A percentile compares a stretch with the other conserved stretches of the same genome.
phyloP scores from a whole-genome alignment of 2,113 vertebrate genomes.

The Upupa epops region DNA sequence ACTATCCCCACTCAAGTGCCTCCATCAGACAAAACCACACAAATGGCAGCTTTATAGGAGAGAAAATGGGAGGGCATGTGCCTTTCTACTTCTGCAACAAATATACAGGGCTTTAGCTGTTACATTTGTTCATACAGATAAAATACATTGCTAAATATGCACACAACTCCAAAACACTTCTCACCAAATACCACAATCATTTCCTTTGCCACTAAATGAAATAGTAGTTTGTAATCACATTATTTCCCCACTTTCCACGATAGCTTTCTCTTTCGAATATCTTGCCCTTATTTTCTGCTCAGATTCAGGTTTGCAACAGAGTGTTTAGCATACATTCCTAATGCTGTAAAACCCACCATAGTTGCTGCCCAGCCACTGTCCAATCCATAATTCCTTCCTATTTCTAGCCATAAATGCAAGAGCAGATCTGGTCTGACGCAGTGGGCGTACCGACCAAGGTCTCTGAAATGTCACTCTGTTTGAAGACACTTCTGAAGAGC shows the following conservation, averaged over 20 bases:
- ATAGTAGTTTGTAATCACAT: not conserved
- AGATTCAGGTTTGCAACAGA: not conserved
- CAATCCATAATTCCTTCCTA: not conserved
- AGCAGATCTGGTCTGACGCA: not conserved
- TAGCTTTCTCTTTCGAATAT: not conserved
- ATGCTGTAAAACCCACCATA: not conserved
- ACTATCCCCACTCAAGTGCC: not conserved
- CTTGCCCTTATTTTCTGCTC: not conserved
- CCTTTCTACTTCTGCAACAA: not conserved
- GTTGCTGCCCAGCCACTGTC: not conserved
- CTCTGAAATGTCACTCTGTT: not conserved
- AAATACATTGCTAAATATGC: not conserved
- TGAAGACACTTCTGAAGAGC: not conserved
- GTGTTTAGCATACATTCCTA: not conserved
- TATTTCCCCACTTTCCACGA: not conserved
- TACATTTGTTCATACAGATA: not conserved
- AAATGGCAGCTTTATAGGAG: not conserved
- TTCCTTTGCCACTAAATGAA: not conserved
- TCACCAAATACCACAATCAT: conserved; percentile 19
- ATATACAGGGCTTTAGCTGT: not conserved
- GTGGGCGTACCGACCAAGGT: not conserved
- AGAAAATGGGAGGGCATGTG: conserved; percentile 18
- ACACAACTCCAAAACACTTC: not conserved
- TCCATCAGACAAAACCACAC: not conserved
- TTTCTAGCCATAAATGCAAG: not conserved